phyloP scores from a whole-genome alignment of 2,797 vertebrate genomes.

The Limnodromus scolopaceus region DNA sequence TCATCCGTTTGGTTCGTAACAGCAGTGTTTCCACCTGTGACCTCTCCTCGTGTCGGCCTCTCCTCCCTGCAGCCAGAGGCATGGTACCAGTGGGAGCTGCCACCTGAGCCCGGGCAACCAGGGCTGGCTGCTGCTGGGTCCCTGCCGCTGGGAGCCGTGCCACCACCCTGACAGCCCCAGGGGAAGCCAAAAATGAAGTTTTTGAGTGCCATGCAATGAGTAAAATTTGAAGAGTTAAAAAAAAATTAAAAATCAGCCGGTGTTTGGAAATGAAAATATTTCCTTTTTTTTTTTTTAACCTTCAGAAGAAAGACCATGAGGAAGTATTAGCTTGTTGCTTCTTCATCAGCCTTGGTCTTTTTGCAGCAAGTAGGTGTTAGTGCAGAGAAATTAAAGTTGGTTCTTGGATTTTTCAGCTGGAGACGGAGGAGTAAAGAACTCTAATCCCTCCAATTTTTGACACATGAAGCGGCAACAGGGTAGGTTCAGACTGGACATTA shows the following conservation, averaged over 20 bases:
- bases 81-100: accelerated
- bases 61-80: accelerated
- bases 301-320: background rate
- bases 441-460: background rate
- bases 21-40: background rate
- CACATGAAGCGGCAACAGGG: no score
- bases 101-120: accelerated
- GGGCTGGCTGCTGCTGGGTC: background rate
- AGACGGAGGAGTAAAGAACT: background rate
- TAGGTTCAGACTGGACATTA: no score
- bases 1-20: background rate
- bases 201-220: background rate
- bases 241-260: background rate
- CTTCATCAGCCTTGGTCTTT: background rate
- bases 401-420: background rate
- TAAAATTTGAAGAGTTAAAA: background rate
- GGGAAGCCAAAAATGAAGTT: background rate
- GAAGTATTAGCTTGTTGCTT: background rate
- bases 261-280: background rate
- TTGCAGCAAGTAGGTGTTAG: background rate
- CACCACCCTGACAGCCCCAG: accelerated
- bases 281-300: background rate
- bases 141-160: accelerated
- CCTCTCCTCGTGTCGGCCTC: background rate
- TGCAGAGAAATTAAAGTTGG: background rate